phyloP scores from a whole-genome alignment of 2,113 vertebrate genomes.

The Suricata suricatta region DNA sequence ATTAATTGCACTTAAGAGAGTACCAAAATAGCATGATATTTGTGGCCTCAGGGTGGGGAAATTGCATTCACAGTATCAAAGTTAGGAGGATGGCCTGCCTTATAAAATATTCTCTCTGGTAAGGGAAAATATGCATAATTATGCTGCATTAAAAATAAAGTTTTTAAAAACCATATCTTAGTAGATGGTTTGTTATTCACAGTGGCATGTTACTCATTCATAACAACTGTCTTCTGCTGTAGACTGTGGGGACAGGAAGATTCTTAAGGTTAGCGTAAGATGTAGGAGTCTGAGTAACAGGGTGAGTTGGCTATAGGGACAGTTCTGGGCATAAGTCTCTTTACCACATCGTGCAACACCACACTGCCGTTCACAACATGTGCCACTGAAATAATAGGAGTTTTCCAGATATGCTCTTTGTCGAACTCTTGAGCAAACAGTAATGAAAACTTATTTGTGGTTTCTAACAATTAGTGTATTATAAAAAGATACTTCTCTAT shows the following conservation, averaged over 20 bases:
- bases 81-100: neutral
- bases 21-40: neutral
- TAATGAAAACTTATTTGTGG: neutral
- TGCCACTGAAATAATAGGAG: neutral
- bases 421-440: neutral
- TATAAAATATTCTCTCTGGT: neutral
- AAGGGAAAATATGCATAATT: neutral
- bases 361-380: neutral
- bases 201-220: neutral
- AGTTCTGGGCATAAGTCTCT: neutral
- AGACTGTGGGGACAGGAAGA: neutral
- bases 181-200: neutral
- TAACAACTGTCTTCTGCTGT: neutral
- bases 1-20: neutral
- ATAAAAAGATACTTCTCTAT: no score
- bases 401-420: neutral
- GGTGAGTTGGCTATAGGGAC: neutral
- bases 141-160: neutral
- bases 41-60: accelerated
- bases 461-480: neutral
- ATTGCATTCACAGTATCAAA: neutral
- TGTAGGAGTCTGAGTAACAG: neutral
- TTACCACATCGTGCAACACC: neutral
- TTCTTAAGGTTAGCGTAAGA: neutral
- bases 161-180: neutral